Base-by-base conservation (phyloP, 2,888 invertebrate species). In the Auanema sp. region DNA sequence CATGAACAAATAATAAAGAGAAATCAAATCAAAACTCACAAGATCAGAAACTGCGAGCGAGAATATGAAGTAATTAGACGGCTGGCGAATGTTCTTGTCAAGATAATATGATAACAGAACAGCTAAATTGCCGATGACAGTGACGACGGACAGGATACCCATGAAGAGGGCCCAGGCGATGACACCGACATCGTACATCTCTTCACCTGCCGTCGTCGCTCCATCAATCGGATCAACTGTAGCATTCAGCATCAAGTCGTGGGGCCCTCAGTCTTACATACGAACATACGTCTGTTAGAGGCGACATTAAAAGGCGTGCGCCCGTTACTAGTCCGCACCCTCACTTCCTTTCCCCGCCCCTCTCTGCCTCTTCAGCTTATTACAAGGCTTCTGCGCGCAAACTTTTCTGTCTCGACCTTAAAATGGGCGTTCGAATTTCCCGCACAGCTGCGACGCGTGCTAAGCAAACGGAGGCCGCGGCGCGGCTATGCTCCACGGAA, bases 31-130 rank as follows among this genome's bases (percentile, higher is more conserved):
- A 33, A 60, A 52, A 75, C 79, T 67, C 57, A 81, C 81, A 75
- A 83, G 68, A 69, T 83, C 83, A 94, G 75, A 97, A 88, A 95
- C 92, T 53, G 98, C 98, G 69, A 98, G 88, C 0, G 97, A 97
- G 10, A 96, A 96, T 74, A 98, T 96, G 88, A 97, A 98, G 87
- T 97, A 98, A 87, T 98, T 98, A 85, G 95, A 95, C 33, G 98
- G 97, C 25, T 97, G 96, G 61, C 98, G 86, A 71, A 89, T 88
- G 69, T 79, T 79, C 69, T 83, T 83, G 73, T 83, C 83, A 42
- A 83, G 65, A 64, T 81, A 82, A 68, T 81, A 83, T 6, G 80
- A 81, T 24, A 83, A 68, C 18, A 83, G 60, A 4, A 83, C 83
- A 70, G 98, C 88, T 60, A 96, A 91, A 85, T 98, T 98, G 60